A percentile compares a stretch with the other conserved stretches of the same genome.
Evolutionary conservation across 2,888 invertebrate genomes (phyloP).

Genomic region (Platynereis dumerilii): DNA sequence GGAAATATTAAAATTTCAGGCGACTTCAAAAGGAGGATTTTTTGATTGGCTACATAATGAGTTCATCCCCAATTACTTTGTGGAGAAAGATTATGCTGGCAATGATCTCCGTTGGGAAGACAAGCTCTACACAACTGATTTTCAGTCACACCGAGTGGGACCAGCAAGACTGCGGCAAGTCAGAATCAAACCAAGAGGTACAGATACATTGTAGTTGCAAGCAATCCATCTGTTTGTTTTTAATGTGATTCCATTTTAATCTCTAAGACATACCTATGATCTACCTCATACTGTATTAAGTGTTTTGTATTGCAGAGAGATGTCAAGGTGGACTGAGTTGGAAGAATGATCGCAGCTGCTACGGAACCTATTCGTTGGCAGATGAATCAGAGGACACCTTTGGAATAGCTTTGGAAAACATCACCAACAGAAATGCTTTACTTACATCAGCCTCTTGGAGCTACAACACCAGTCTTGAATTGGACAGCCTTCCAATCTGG

Average conservation of each 20-base stretch:
- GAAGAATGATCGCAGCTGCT: too few species aligned
- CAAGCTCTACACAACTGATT: constrained; percentile 1
- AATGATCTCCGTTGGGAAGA: constrained; percentile 13
- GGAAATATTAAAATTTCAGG: not conserved
- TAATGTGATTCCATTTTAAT: too few species aligned
- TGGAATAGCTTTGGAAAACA: too few species aligned
- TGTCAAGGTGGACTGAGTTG: too few species aligned
- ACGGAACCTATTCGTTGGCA: too few species aligned
- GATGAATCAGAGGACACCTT: too few species aligned
- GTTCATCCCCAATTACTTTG: constrained; percentile 19
- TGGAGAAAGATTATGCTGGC: constrained; percentile 16
- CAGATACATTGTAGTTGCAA: too few species aligned
- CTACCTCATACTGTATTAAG: too few species aligned
- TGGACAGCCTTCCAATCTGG: constrained; percentile 5
- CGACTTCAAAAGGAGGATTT: not conserved
- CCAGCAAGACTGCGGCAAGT: constrained; percentile 14
- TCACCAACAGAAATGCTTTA: too few species aligned
- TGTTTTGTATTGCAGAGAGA: too few species aligned
- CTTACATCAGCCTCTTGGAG: constrained; percentile 7
- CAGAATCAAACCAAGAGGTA: constrained; percentile 1
- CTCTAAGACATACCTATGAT: too few species aligned
- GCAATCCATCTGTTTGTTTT: too few species aligned
- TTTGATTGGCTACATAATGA: constrained; percentile 12
- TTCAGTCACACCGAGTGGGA: constrained; percentile 14
- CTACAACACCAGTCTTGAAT: constrained; percentile 1